Evolutionary conservation across 2,113 vertebrate species (phyloP).

Genomic region (Sitta europaea): DNA sequence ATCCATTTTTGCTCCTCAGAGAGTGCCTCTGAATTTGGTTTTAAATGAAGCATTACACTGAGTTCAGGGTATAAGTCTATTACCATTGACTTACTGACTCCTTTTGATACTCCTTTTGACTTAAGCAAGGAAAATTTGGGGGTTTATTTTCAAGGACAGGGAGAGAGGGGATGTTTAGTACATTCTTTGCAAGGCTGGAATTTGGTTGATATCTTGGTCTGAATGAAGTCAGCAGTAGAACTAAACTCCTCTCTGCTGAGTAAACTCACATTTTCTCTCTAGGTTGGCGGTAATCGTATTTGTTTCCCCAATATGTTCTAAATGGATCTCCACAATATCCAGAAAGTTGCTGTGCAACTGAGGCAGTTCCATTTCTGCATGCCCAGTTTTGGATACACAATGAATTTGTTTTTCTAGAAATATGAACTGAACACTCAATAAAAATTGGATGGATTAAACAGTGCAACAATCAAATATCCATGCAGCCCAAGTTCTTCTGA

Average conservation of each 20-base stretch:
- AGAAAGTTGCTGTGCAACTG: not conserved
- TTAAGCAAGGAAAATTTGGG: not conserved
- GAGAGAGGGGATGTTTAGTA: rapidly evolving
- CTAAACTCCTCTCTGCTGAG: not conserved
- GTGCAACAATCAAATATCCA: not conserved
- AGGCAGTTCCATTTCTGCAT: not conserved
- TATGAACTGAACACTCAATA: not conserved
- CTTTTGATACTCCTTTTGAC: not conserved
- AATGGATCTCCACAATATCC: not conserved
- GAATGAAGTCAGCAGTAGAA: not conserved
- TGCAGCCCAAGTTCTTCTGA: not conserved
- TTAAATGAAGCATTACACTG: not conserved
- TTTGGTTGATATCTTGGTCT: not conserved
- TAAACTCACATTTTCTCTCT: not conserved
- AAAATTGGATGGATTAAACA: not conserved
- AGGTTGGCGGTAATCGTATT: not conserved
- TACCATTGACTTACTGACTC: not conserved
- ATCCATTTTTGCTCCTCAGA: not conserved
- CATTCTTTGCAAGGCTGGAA: not conserved
- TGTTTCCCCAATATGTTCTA: not conserved
- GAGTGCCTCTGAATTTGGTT: not conserved
- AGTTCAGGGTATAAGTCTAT: not conserved
- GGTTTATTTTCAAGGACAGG: not conserved
- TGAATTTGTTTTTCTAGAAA: not conserved
- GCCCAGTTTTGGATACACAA: not conserved